Conservation (phyloP, 2,888 invertebrate genomes). For the Timema podura region DNA sequence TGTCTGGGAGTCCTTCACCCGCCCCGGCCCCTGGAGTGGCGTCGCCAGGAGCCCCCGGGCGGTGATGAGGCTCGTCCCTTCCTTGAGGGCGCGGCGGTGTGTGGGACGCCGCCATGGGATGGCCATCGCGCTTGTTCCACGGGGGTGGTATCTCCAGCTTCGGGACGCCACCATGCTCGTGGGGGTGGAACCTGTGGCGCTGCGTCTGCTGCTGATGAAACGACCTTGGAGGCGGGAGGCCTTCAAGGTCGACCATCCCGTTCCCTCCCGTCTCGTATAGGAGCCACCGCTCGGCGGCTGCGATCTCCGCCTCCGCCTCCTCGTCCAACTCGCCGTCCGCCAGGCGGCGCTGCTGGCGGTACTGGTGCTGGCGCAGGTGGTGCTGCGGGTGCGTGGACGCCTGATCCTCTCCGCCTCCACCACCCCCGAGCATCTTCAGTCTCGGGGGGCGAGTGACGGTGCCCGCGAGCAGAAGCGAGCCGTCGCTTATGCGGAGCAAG, state of each 20-base stretch:
- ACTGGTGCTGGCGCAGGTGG: constrained; percentile 33
- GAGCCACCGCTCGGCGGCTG: constrained; percentile 28
- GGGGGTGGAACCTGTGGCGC: constrained; percentile 13
- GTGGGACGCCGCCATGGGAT: constrained; percentile 8
- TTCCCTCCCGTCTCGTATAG: constrained; percentile 24
- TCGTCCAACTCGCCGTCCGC: constrained; percentile 22
- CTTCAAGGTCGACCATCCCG: constrained; percentile 24
- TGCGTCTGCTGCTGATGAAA: constrained; percentile 16
- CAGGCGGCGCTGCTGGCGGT: constrained; percentile 35
- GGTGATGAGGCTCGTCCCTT: neutral
- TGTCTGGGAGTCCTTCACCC: constrained; percentile 13
- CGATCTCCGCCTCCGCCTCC: constrained; percentile 24
- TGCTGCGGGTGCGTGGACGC: constrained; percentile 36
- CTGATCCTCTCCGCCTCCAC: constrained; percentile 27
- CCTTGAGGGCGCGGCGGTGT: constrained; percentile 2
- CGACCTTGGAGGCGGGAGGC: constrained; percentile 24
- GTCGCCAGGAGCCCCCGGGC: constrained; percentile 63
- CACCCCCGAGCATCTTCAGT: constrained; percentile 28
- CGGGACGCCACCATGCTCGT: constrained; percentile 3
- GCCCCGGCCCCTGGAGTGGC: constrained; percentile 18
- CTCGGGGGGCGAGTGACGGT: constrained; percentile 43
- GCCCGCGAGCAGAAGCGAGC: constrained; percentile 32
- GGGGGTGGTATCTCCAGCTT: constrained; percentile 24
- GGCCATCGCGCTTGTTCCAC: constrained; percentile 26
- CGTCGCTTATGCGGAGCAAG: constrained; percentile 44